Percentiles rank a stretch among this genome's conserved stretches.
Evolutionary conservation across 2,888 invertebrate genomes (phyloP).

Genomic region (Cerceris ruficornis): DNA sequence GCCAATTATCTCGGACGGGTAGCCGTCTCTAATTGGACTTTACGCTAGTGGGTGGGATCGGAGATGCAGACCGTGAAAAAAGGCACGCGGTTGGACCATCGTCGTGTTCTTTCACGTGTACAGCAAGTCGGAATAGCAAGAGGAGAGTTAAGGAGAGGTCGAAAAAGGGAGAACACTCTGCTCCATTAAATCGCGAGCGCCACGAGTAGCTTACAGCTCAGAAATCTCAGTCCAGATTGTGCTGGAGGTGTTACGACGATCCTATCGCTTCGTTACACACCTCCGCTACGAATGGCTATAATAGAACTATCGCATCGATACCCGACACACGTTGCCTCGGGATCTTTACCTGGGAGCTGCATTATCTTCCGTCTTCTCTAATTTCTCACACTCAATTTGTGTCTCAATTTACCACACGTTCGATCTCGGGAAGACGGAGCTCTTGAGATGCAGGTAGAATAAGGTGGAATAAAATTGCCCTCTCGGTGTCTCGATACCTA

Average conservation of each 20-base stretch:
- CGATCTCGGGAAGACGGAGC: no score
- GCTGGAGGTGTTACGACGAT: constrained; percentile 48
- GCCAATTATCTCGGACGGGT: constrained; percentile 78
- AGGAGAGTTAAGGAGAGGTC: constrained; percentile 55
- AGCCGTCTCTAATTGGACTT: constrained; percentile 78
- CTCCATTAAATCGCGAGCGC: constrained; percentile 54
- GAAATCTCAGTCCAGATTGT: constrained; percentile 26
- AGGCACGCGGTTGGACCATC: constrained; percentile 12
- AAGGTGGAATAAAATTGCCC: no score
- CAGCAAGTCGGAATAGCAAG: constrained; percentile 2
- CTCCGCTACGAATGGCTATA: constrained; percentile 43
- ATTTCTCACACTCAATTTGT: constrained; percentile 12
- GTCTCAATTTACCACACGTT: constrained; percentile 16
- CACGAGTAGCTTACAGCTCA: constrained; percentile 20
- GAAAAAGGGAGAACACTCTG: constrained; percentile 57
- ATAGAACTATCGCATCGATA: constrained; percentile 60
- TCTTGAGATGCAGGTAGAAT: no score
- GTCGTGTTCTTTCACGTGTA: neutral
- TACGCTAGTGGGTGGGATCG: constrained; percentile 75
- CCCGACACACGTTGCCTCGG: constrained; percentile 32
- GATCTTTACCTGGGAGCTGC: constrained; percentile 43
- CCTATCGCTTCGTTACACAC: constrained; percentile 56
- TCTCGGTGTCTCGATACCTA: no score
- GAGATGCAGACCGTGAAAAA: constrained; percentile 61
- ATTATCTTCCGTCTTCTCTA: constrained; percentile 18